phyloP scores from a whole-genome alignment of 2,113 vertebrate species.

The Calidris pygmaea region DNA sequence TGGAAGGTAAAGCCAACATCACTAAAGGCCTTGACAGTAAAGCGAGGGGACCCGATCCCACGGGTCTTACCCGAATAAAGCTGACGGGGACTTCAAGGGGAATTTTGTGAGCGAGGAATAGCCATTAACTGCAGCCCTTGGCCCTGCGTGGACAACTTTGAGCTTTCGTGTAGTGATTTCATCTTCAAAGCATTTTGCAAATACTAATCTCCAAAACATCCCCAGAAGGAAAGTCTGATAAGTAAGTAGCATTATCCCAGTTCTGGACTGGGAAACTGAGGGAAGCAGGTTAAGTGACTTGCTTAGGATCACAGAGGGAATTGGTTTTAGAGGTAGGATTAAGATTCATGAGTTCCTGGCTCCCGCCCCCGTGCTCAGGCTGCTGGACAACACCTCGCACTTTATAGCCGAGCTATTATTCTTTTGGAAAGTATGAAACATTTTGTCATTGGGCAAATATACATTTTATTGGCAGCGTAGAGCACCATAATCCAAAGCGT shows the following conservation, averaged over 20 bases:
- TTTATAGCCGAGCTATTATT: constrained; percentile 51
- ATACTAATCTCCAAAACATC: constrained; percentile 51
- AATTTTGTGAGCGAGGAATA: background rate
- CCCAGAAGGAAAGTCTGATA: constrained; percentile 61
- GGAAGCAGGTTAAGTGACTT: constrained; percentile 35
- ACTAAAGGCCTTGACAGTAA: constrained; percentile 4
- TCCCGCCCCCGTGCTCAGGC: background rate
- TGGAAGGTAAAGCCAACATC: constrained; percentile 12
- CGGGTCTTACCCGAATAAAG: background rate
- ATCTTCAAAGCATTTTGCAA: constrained; percentile 65
- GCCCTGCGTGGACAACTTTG: background rate
- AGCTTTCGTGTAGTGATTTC: constrained; percentile 37
- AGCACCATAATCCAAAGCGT: background rate
- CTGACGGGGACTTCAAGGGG: background rate
- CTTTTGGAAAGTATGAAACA: constrained; percentile 60
- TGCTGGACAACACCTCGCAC: constrained; percentile 30
- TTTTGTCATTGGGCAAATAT: constrained; percentile 63
- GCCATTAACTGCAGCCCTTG: constrained; percentile 13
- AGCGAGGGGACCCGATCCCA: background rate
- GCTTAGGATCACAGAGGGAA: constrained; percentile 36
- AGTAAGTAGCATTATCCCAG: constrained; percentile 52
- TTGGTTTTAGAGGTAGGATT: constrained; percentile 54
- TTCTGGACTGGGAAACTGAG: constrained; percentile 46
- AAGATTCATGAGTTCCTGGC: constrained; percentile 57
- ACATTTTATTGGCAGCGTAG: constrained; percentile 23